phyloP scores from a whole-genome alignment of 2,113 vertebrate species.

The Epinephelus moara region DNA sequence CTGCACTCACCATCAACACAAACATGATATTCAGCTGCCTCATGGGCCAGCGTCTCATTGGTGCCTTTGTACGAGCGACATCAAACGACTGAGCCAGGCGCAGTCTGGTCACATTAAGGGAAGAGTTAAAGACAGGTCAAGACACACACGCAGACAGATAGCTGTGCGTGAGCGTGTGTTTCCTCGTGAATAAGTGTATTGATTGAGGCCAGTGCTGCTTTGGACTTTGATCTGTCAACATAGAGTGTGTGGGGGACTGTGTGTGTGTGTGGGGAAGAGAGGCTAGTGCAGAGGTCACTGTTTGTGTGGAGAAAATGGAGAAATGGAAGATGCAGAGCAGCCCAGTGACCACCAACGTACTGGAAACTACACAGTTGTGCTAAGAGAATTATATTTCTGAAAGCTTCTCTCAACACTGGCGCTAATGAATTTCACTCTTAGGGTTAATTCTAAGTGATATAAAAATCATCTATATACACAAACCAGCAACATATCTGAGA shows the following conservation, averaged over 20 bases:
- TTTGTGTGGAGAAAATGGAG: conserved; percentile 13
- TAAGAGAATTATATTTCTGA: neutral
- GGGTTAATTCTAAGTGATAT: neutral
- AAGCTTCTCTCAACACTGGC: neutral
- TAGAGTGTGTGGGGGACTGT: conserved; percentile 11
- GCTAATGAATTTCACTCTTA: neutral
- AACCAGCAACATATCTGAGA: neutral
- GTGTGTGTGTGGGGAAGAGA: neutral
- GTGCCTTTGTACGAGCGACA: conserved; percentile 48
- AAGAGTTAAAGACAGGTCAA: conserved; percentile 58
- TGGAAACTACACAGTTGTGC: neutral
- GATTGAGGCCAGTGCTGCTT: conserved; percentile 49
- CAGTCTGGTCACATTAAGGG: conserved; percentile 40
- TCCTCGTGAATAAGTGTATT: conserved; percentile 64
- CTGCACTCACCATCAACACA: conserved; percentile 52
- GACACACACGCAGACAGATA: conserved; percentile 6
- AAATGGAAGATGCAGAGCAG: neutral
- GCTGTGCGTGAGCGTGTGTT: conserved; percentile 26
- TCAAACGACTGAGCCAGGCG: conserved; percentile 54
- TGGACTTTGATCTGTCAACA: conserved; percentile 79
- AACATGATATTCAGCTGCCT: conserved; percentile 62
- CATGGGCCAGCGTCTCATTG: conserved; percentile 46
- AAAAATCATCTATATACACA: neutral
- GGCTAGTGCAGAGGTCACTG: neutral
- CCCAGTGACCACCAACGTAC: neutral